These are phyloP conservation scores for Argynnis bischoffii DNA, from an alignment of 2,888 invertebrate genomes.

Conservation along the genomic window DNA sequence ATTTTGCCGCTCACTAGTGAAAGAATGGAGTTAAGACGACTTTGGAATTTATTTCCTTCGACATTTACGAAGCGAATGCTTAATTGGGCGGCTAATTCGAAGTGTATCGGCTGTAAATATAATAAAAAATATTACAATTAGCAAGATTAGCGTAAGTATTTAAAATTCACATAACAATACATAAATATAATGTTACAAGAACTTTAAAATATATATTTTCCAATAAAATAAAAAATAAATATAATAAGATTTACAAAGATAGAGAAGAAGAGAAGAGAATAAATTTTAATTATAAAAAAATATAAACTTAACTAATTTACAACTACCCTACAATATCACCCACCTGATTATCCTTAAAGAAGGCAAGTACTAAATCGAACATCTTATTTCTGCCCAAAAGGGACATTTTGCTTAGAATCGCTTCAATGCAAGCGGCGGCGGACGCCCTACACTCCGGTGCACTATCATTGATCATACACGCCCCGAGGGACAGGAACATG, in stretches of 20 bases:
- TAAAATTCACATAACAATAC: background rate
- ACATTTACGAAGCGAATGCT: slow-evolving; percentile 90
- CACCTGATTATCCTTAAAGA: slow-evolving; percentile 84
- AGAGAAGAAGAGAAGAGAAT: too few relatives aligned
- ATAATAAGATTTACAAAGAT: background rate
- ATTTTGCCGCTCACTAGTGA: slow-evolving; percentile 82
- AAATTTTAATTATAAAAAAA: background rate
- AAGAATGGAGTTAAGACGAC: slow-evolving; percentile 83
- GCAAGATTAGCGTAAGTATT: too few relatives aligned
- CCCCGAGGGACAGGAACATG: slow-evolving; percentile 89
- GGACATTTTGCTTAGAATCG: slow-evolving; percentile 84
- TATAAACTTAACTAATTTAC: background rate
- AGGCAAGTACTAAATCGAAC: slow-evolving; percentile 86
- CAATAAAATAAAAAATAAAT: background rate
- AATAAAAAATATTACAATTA: slow-evolving; percentile 10
- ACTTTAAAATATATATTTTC: background rate
- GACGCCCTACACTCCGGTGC: slow-evolving; percentile 88
- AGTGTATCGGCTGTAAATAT: slow-evolving; percentile 82
- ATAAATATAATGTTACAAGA: too few relatives aligned
- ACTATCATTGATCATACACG: slow-evolving; percentile 91
- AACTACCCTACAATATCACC: slow-evolving; percentile 10
- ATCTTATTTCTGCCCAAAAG: slow-evolving; percentile 84
- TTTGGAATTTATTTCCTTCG: slow-evolving; percentile 87
- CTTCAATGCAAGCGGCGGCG: slow-evolving; percentile 87
- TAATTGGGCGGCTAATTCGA: slow-evolving; percentile 89